These are phyloP conservation scores for Muscicapa striata DNA, from an alignment of 2,797 vertebrate genomes.

Conservation along the genomic window DNA sequence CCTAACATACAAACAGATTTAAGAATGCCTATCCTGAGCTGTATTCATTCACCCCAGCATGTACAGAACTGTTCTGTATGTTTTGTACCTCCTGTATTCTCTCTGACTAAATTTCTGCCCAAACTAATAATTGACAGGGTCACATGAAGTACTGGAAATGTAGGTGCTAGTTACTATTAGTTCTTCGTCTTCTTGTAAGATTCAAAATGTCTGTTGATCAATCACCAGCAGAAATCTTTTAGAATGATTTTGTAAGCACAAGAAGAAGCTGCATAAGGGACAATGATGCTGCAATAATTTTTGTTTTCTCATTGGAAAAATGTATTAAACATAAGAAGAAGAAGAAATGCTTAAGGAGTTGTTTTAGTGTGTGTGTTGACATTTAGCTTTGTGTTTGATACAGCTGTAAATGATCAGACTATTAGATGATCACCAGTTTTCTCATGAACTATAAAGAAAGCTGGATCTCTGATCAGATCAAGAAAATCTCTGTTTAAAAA, in stretches of 20 bases:
- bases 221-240: background rate
- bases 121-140: background rate
- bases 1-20: background rate
- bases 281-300: background rate
- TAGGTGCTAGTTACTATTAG: background rate
- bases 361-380: background rate
- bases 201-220: background rate
- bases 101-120: background rate
- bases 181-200: background rate
- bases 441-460: background rate
- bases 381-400: background rate
- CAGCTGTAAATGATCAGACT: background rate
- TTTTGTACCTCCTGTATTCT: background rate
- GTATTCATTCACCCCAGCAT: background rate
- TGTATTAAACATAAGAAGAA: background rate
- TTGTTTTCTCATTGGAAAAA: background rate
- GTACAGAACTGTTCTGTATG: background rate
- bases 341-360: background rate
- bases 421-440: background rate
- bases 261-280: background rate
- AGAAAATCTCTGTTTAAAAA: background rate
- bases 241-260: background rate
- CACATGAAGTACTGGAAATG: background rate
- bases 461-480: background rate
- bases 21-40: background rate